These are phyloP conservation scores for Tadarida brasiliensis DNA, from an alignment of 2,797 vertebrate genomes.

Conservation along the genomic window DNA sequence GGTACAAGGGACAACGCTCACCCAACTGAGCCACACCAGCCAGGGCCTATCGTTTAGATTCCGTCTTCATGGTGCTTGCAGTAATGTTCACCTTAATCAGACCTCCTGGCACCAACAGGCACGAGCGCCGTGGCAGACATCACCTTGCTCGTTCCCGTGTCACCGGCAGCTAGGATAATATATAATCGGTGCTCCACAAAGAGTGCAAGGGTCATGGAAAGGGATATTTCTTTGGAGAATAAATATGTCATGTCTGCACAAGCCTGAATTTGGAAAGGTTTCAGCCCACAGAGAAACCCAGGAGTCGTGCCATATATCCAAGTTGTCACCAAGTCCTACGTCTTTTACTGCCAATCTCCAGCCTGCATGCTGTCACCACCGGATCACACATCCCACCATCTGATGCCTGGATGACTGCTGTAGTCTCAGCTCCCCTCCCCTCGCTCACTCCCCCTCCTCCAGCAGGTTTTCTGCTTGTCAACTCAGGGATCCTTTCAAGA, in stretches of 20 bases:
- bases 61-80: background rate
- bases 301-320: background rate
- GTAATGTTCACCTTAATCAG: background rate
- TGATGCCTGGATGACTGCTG: too few relatives aligned
- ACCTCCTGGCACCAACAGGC: background rate
- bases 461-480: background rate
- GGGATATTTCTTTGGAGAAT: constrained; percentile 15
- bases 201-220: background rate
- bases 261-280: constrained; percentile 4
- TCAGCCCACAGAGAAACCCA: background rate
- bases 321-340: background rate
- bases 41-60: background rate
- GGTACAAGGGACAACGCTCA: too few relatives aligned
- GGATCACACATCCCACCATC: background rate
- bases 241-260: background rate
- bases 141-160: background rate
- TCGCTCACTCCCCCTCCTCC: too few relatives aligned
- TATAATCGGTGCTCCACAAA: background rate
- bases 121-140: background rate
- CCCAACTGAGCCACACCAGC: background rate
- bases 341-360: background rate
- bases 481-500: background rate
- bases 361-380: background rate
- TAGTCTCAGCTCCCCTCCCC: background rate
- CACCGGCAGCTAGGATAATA: background rate